Conservation (phyloP, 2,113 vertebrate species). For the sheep (Ovis aries) region DNA sequence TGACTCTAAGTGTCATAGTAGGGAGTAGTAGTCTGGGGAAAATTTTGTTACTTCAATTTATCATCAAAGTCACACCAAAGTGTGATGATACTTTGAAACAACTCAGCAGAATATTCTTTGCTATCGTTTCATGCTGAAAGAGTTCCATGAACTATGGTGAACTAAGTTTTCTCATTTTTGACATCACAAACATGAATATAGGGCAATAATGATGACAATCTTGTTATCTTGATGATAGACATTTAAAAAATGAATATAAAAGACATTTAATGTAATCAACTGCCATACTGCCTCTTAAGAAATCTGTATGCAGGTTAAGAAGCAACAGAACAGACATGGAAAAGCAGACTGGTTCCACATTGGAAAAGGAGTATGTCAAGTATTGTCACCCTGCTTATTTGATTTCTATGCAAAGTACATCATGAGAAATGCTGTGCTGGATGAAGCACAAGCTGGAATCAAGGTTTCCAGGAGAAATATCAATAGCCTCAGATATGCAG, state of each 20-base stretch:
- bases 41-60: not conserved
- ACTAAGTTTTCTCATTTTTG: not conserved
- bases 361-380: not conserved
- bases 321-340: not conserved
- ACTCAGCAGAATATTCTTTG: not conserved
- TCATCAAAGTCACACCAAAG: not conserved
- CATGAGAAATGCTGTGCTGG: not conserved
- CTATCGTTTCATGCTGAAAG: conserved; percentile 1
- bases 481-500: not conserved
- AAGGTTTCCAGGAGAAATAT: not conserved
- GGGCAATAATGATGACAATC: not conserved
- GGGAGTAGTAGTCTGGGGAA: not conserved
- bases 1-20: not conserved
- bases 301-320: not conserved
- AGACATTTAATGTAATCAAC: not conserved
- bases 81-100: not conserved
- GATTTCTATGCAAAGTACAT: not conserved
- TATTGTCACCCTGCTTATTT: not conserved
- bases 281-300: not conserved
- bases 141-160: not conserved
- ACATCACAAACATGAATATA: not conserved
- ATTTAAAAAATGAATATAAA: not conserved
- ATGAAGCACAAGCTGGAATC: not conserved
- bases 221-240: not conserved
- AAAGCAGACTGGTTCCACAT: not conserved